Percentiles rank a stretch among this genome's conserved stretches.
Evolutionary conservation across 1,140 invertebrate species (phyloP).

Genomic region (Drosophila fuyamai): DNA sequence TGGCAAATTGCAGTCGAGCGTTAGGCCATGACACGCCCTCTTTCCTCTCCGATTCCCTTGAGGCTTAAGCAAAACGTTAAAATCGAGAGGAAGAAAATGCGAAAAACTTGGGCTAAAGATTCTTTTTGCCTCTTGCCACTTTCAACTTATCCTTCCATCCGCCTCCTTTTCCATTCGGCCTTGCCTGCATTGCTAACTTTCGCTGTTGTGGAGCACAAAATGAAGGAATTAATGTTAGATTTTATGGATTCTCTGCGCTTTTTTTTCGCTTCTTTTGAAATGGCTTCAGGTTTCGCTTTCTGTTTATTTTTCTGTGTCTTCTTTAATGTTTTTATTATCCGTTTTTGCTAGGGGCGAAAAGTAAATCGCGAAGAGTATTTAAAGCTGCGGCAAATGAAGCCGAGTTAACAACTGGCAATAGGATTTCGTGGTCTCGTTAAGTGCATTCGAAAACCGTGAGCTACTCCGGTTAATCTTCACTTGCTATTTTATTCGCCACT

Average conservation of each 20-base stretch:
- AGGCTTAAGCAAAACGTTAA: slow-evolving; percentile 62
- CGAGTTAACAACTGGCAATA: slow-evolving; percentile 49
- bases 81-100: slow-evolving; percentile 56
- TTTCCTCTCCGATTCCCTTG: not conserved
- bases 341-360: slow-evolving; percentile 7
- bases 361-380: slow-evolving; percentile 50
- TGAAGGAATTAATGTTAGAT: slow-evolving; percentile 81
- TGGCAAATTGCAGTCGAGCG: slow-evolving; percentile 38
- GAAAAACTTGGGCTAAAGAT: slow-evolving; percentile 48
- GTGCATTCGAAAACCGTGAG: slow-evolving; percentile 39
- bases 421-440: slow-evolving; percentile 22
- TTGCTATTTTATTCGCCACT: slow-evolving; percentile 3
- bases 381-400: slow-evolving; percentile 58
- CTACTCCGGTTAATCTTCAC: slow-evolving; percentile 39
- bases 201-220: slow-evolving; percentile 63
- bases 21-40: slow-evolving; percentile 27
- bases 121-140: slow-evolving; percentile 46
- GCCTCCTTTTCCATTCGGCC: slow-evolving; percentile 15
- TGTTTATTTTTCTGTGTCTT: slow-evolving; percentile 6
- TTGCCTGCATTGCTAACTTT: slow-evolving; percentile 54
- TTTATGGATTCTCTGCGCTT: slow-evolving; percentile 53
- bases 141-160: slow-evolving; percentile 13
- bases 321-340: not conserved
- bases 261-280: slow-evolving; percentile 8
- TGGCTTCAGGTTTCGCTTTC: slow-evolving; percentile 56